These are phyloP conservation scores for Lepidochrysops patricia DNA, from an alignment of 2,888 invertebrate genomes.

Conservation along the genomic window DNA sequence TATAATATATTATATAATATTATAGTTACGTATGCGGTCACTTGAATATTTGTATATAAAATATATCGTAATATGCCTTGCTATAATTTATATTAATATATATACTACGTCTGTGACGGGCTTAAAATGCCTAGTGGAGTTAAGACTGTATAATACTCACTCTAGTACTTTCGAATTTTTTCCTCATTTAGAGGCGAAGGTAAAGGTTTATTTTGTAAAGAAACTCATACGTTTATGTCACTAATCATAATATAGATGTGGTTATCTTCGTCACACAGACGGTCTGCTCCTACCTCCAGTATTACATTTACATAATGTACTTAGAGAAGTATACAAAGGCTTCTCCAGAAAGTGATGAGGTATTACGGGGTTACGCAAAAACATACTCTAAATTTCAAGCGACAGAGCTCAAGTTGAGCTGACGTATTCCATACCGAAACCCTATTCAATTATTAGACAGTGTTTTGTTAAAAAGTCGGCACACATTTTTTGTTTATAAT, in stretches of 20 bases:
- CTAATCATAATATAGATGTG: slow-evolving; percentile 51
- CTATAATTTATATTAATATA: no score
- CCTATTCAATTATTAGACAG: slow-evolving; percentile 12
- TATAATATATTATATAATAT: no score
- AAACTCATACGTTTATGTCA: slow-evolving; percentile 24
- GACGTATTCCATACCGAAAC: background rate
- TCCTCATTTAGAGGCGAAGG: no score
- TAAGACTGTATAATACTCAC: no score
- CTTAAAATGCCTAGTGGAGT: background rate
- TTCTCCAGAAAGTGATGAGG: slow-evolving; percentile 49
- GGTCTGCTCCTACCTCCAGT: slow-evolving; percentile 51
- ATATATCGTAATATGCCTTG: no score
- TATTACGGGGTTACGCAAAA: slow-evolving; percentile 41
- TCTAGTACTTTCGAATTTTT: background rate
- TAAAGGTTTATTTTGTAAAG: background rate
- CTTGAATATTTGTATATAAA: no score
- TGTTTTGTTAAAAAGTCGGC: slow-evolving; percentile 6
- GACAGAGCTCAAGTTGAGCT: slow-evolving; percentile 33
- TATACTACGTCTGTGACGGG: background rate
- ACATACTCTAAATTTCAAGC: slow-evolving; percentile 38
- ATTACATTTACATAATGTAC: slow-evolving; percentile 68
- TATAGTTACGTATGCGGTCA: no score
- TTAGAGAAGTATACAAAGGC: slow-evolving; percentile 63
- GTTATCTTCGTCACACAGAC: slow-evolving; percentile 44
- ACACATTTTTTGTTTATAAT: slow-evolving; percentile 2